These are phyloP conservation scores for Drosophila helvetica DNA, from an alignment of 2,888 invertebrate genomes.

Conservation along the genomic window DNA sequence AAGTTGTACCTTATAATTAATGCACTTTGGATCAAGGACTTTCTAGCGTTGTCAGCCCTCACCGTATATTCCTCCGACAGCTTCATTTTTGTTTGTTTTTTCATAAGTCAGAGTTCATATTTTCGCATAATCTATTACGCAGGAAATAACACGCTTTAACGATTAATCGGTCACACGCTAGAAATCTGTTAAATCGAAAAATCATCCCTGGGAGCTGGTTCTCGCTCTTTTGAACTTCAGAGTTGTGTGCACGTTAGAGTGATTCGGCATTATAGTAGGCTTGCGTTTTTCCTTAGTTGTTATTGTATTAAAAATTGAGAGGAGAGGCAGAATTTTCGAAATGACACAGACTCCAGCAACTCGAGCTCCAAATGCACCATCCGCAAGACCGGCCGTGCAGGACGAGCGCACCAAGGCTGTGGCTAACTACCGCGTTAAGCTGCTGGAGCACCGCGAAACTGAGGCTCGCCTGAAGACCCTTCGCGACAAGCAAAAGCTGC, in stretches of 20 bases:
- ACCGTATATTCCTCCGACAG: too few species aligned
- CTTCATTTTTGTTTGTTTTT: too few species aligned
- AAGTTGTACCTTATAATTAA: too few species aligned
- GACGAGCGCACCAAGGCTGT: constrained; percentile 89
- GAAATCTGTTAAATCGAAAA: not conserved
- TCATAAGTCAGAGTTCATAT: too few species aligned
- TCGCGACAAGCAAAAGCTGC: constrained; percentile 95
- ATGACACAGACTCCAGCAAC: constrained; percentile 1
- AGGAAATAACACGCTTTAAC: not conserved
- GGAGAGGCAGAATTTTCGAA: constrained; percentile 18
- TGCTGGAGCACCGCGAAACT: constrained; percentile 97
- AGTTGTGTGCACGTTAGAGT: not conserved
- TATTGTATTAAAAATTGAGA: not conserved
- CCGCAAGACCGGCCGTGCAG: not conserved
- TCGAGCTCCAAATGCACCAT: constrained; percentile 2
- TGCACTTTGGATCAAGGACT: too few species aligned
- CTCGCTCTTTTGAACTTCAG: too few species aligned
- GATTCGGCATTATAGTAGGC: not conserved
- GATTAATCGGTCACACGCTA: not conserved
- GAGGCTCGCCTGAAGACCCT: constrained; percentile 96
- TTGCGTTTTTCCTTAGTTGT: not conserved
- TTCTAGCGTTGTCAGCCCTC: too few species aligned
- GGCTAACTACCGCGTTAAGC: constrained; percentile 94
- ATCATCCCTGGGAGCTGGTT: not conserved
- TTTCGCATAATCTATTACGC: too few species aligned